These are phyloP conservation scores for Cryptotis parvus DNA, from an alignment of 2,113 vertebrate genomes.

Conservation along the genomic window DNA sequence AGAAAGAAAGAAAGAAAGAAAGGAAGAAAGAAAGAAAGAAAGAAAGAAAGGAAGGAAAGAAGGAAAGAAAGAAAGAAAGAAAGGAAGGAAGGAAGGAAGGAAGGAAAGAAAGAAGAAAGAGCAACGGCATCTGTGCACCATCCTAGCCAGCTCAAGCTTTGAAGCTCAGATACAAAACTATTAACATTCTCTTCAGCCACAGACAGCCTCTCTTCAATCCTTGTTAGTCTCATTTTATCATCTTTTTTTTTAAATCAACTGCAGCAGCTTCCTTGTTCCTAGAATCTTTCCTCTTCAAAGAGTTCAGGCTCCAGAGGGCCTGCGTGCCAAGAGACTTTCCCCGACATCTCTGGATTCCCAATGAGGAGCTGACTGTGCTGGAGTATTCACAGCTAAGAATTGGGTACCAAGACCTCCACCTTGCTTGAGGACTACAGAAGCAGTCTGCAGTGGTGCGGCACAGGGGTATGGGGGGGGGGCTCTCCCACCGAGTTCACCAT, in stretches of 20 bases:
- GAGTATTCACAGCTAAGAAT: slow-evolving; percentile 17
- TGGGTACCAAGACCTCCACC: neutral
- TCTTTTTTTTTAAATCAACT: slow-evolving; percentile 65
- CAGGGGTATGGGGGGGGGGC: neutral
- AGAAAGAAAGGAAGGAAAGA: too few relatives aligned
- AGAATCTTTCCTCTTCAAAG: slow-evolving; percentile 76
- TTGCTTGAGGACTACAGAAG: neutral
- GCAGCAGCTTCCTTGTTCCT: slow-evolving; percentile 68
- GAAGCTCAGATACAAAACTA: slow-evolving; percentile 61
- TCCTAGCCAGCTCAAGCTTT: slow-evolving; percentile 52
- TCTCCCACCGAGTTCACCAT: neutral
- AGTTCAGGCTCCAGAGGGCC: slow-evolving; percentile 45
- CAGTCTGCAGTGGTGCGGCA: neutral
- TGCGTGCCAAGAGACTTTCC: slow-evolving; percentile 60
- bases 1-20: too few relatives aligned
- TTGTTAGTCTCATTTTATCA: slow-evolving; percentile 72
- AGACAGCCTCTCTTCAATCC: slow-evolving; percentile 68
- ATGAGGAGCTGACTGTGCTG: slow-evolving; percentile 1
- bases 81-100: too few relatives aligned
- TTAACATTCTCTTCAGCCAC: slow-evolving; percentile 73
- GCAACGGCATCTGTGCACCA: slow-evolving; percentile 17
- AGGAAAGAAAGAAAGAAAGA: too few relatives aligned
- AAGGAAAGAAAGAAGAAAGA: too few relatives aligned
- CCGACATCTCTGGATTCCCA: slow-evolving; percentile 58
- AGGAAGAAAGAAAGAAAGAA: too few relatives aligned